A percentile compares a stretch with the other conserved stretches of the same genome.
Conservation (phyloP, 2,797 vertebrate species). For the Toxotes lorentzi region DNA sequence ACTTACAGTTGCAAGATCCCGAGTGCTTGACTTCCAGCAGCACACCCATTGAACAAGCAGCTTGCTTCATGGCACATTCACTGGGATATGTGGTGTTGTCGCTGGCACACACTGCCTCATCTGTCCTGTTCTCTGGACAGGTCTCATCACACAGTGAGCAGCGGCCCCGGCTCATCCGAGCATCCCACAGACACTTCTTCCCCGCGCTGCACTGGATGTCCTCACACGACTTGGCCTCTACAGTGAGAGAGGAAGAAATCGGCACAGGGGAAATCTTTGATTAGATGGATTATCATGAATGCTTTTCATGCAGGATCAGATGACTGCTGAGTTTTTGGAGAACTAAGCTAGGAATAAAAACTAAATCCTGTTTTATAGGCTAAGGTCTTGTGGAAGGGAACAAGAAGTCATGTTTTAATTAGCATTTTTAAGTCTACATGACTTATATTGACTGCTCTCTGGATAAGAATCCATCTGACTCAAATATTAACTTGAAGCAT, state of each 20-base stretch:
- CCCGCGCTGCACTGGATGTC: slow-evolving; percentile 95
- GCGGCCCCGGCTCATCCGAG: slow-evolving; percentile 93
- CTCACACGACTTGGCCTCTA: slow-evolving; percentile 98
- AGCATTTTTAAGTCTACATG: slow-evolving; percentile 45
- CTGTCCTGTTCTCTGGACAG: slow-evolving; percentile 93
- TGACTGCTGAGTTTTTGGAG: slow-evolving; percentile 36
- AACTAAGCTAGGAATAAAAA: slow-evolving; percentile 33
- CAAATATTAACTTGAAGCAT: slow-evolving; percentile 72
- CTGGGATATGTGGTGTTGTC: slow-evolving; percentile 98
- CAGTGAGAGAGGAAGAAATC: slow-evolving; percentile 60
- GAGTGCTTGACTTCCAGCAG: slow-evolving; percentile 98
- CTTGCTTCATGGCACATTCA: slow-evolving; percentile 97
- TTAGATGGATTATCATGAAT: slow-evolving; percentile 50
- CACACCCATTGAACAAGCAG: slow-evolving; percentile 93
- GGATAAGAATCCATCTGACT: slow-evolving; percentile 66
- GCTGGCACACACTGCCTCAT: slow-evolving; percentile 96
- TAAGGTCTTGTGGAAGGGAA: slow-evolving; percentile 14
- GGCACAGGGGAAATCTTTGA: slow-evolving; percentile 54
- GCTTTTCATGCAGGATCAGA: slow-evolving; percentile 54
- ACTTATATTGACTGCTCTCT: slow-evolving; percentile 53
- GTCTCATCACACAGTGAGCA: slow-evolving; percentile 93
- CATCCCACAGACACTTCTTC: slow-evolving; percentile 98
- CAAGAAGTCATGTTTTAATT: slow-evolving; percentile 42
- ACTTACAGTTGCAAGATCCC: slow-evolving; percentile 99
- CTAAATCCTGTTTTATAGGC: slow-evolving; percentile 47